Conservation (phyloP, 2,113 vertebrate genomes). For the Varanus komodoensis region DNA sequence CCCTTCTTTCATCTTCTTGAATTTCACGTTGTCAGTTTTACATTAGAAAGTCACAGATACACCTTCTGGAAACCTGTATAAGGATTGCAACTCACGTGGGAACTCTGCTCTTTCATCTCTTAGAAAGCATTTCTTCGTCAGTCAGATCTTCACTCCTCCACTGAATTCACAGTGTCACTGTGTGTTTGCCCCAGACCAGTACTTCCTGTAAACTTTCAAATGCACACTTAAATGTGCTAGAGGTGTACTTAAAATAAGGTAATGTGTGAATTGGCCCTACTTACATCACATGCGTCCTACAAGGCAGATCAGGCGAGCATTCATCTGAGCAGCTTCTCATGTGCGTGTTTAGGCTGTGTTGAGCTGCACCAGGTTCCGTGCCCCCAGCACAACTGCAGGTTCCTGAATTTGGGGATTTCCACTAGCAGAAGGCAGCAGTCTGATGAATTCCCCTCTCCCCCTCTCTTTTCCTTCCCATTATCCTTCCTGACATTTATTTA, state of each 20-base stretch:
- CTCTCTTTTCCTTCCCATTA: background rate
- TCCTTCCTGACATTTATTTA: background rate
- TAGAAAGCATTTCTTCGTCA: slow-evolving; percentile 33
- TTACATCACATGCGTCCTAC: background rate
- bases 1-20: slow-evolving; percentile 40
- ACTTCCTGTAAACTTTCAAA: background rate
- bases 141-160: background rate
- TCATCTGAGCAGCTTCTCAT: background rate
- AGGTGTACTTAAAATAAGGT: background rate
- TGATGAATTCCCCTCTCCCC: background rate
- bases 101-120: slow-evolving; percentile 36
- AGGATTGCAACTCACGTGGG: background rate
- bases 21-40: slow-evolving; percentile 43
- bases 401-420: background rate
- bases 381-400: background rate
- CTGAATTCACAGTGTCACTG: background rate
- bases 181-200: rapidly evolving
- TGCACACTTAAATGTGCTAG: background rate
- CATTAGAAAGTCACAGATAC: slow-evolving; percentile 30
- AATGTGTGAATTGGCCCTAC: too few relatives aligned
- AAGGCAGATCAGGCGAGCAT: background rate
- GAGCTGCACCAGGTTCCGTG: background rate
- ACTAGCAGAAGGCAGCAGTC: background rate
- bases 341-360: background rate
- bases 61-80: background rate